Evolutionary conservation across 2,113 vertebrate genomes (phyloP), one percentile per base, ranked within the genome.

Genomic region (Podarcis cretensis): DNA sequence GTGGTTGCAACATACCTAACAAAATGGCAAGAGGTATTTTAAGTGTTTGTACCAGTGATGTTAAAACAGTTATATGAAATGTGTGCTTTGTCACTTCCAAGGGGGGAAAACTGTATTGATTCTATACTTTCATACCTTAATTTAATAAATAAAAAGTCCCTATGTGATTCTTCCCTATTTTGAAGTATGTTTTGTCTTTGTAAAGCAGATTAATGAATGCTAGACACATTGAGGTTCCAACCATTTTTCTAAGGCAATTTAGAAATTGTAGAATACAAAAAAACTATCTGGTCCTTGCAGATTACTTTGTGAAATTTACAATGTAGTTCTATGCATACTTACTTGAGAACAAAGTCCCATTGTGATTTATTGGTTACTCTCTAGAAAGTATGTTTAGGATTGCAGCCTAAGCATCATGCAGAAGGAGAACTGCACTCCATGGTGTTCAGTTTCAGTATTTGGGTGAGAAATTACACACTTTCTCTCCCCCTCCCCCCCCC

Each of bases 141-240:
- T 86, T 93, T 89, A 96, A 95, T 95, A 95, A 96, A 95, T 35
- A 89, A 93, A 91, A 89, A 12, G 1, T 5, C 9, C 6, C 30
- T 35, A 35, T 23, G 8, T 84, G 43, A 57, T 74, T 35, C 20
- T 79, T 14, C 40, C 27, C 3, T 54, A 59, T 74, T 84, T 57
- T 74, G 30, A 40, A 54, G 30, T 14, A 23, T 1, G 1, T 77
- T 86, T 65, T 89, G 59, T 90, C 54, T 27, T 32, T 92, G 20
- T 82, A 40, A 40, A 66, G 37, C 12, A 68, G 81, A n/a, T 3
- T 30, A 71, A 21, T 37, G 23, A 14, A 1, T 21, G 32, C 48
- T 40, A 73, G 40, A 16, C 13, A 6, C 3, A 37, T 16, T 25
- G 25, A 5, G n/a, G 14, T 14, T 65, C 21, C 18, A 66, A 4